Evolutionary conservation across 1,140 invertebrate species (phyloP).

Genomic region (Streblospio benedicti): DNA sequence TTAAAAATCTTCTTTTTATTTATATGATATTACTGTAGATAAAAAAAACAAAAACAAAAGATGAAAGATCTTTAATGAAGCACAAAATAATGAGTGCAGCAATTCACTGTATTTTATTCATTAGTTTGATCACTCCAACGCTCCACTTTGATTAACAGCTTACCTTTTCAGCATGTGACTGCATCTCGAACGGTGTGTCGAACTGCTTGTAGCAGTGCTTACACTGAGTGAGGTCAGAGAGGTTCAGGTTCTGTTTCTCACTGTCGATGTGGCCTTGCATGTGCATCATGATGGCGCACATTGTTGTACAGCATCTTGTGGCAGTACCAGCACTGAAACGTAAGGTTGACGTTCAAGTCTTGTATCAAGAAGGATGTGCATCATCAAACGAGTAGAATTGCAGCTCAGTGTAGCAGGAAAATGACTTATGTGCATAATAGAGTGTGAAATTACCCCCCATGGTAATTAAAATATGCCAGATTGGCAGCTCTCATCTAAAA

Average conservation of each 20-base stretch:
- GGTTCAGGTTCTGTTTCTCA: constrained; percentile 44
- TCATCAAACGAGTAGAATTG: too few relatives aligned
- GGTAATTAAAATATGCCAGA: not conserved
- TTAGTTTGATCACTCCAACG: not conserved
- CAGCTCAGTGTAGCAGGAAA: too few relatives aligned
- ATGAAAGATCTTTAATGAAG: too few relatives aligned
- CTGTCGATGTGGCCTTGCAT: constrained; percentile 43
- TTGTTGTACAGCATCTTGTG: constrained; percentile 47
- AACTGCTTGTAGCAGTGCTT: constrained; percentile 48
- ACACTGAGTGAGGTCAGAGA: constrained; percentile 46
- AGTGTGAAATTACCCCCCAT: too few relatives aligned
- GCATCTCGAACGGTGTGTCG: constrained; percentile 47
- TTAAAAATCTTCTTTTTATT: not conserved
- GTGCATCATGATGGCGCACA: constrained; percentile 43
- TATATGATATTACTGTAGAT: not conserved
- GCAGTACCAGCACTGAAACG: constrained; percentile 43
- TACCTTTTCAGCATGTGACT: constrained; percentile 48
- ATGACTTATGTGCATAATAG: too few relatives aligned
- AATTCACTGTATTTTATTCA: not conserved
- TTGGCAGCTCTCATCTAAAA: not conserved
- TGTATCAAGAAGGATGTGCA: too few relatives aligned
- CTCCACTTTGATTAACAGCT: constrained; percentile 32
- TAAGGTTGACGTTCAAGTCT: too few relatives aligned
- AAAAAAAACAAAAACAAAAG: too few relatives aligned
- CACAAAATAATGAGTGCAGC: not conserved